A percentile compares a stretch with the other conserved stretches of the same genome.
Evolutionary conservation across 2,113 vertebrate species (phyloP).

Genomic region (Elgaria multicarinata): DNA sequence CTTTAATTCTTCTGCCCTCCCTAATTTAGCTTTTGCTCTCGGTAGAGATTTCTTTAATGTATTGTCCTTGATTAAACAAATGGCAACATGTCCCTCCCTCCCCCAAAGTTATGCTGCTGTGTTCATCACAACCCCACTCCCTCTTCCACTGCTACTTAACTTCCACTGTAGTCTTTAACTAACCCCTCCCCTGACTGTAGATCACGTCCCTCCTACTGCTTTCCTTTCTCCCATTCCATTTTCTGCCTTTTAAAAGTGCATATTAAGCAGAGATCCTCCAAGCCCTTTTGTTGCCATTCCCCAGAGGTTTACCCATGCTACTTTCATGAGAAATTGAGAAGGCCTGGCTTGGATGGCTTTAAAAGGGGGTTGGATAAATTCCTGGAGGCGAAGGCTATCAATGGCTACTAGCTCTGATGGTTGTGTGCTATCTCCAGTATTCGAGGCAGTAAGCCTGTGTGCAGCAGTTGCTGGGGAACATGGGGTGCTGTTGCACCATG

Average conservation of each 20-base stretch:
- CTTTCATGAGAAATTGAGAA: background rate
- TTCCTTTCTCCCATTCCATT: background rate
- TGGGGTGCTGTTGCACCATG: no score
- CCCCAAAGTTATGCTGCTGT: background rate
- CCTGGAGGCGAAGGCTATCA: no score
- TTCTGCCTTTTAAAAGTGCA: background rate
- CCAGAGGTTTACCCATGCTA: background rate
- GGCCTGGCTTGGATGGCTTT: no score
- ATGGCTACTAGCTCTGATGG: no score
- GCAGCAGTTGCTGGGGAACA: no score
- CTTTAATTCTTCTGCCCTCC: background rate
- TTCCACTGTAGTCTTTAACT: background rate
- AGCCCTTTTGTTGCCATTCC: background rate
- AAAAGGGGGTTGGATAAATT: no score
- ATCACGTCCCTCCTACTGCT: background rate
- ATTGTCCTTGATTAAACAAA: background rate
- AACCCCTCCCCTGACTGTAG: background rate
- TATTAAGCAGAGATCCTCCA: background rate
- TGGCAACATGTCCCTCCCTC: background rate
- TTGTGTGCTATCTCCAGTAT: no score
- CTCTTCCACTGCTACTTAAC: background rate
- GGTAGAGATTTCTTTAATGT: background rate
- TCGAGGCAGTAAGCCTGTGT: no score
- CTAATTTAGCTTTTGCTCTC: background rate
- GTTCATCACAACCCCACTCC: background rate